Conservation (phyloP, 2,797 vertebrate genomes). For the Pseudopleuronectes americanus region DNA sequence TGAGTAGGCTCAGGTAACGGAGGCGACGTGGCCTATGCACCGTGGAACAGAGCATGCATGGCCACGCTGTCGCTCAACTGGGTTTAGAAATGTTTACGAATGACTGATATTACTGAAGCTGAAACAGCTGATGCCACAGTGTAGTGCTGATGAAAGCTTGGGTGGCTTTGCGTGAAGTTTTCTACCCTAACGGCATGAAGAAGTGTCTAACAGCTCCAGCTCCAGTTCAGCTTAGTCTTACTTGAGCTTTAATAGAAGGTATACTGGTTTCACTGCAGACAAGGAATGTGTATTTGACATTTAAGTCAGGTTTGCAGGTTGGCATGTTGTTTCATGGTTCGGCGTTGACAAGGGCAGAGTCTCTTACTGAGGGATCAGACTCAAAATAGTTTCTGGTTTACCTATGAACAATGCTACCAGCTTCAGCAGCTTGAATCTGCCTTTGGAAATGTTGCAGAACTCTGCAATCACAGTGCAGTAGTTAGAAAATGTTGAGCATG, state of each 20-base stretch:
- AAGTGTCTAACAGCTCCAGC: conserved; percentile 15
- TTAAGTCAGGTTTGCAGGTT: conserved; percentile 1
- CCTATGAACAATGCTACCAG: neutral
- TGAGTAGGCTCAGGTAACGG: conserved; percentile 87
- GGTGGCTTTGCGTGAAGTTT: conserved; percentile 32
- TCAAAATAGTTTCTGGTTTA: conserved; percentile 2
- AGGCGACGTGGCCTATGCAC: conserved; percentile 70
- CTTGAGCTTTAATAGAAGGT: conserved; percentile 1
- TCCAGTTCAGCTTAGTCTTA: neutral
- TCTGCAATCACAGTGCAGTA: neutral
- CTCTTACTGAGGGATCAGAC: neutral
- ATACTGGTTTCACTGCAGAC: neutral
- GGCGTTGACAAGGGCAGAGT: neutral
- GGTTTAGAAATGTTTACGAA: neutral
- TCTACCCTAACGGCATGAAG: conserved; percentile 63
- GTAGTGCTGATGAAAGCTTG: conserved; percentile 28
- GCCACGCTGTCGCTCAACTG: conserved; percentile 51
- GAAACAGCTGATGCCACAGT: conserved; percentile 27
- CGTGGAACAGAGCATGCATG: conserved; percentile 70
- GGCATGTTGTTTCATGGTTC: conserved; percentile 40
- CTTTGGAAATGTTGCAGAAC: conserved; percentile 20
- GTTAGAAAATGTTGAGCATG: conserved; percentile 21
- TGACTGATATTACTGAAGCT: conserved; percentile 14
- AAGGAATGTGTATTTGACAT: conserved; percentile 24
- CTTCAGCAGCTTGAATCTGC: conserved; percentile 5